Base-by-base conservation (phyloP, 2,113 vertebrate genomes). In the Micronycteris hirsuta region DNA sequence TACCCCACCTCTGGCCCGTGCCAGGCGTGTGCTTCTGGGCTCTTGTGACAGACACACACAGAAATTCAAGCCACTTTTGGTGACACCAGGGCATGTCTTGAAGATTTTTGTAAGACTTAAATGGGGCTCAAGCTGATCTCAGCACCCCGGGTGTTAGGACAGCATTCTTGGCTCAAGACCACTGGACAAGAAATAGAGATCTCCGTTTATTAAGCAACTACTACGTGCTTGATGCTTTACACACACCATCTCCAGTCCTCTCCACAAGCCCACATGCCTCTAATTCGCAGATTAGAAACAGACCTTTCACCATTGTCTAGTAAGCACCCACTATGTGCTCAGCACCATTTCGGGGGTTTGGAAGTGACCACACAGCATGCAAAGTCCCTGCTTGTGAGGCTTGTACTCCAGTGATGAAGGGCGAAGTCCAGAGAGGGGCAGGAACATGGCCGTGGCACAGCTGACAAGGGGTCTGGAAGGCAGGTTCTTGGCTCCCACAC, bases 71-170 rank as follows among this genome's bases (percentile, higher is more conserved):
- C 8, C 14, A 1, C 20, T 73, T 49, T 28, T 22, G 38, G 28
- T 31, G 90, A 91, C 3, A 36, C 36, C 28, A 67, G 73, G 63
- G 61, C 19, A 13, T 10, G 26, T 54, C 92, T 84, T 74, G 43
- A 80, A 74, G 67, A 47, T 26, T 78, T 93, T 0, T 96, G 26
- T n/a, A 68, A 52, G 71, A 63, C 81, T 95, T 38, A 85, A 80
- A 76, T 2, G 10, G 19, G 58, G 38, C 54, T 87, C 67, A 54
- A 89, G 47, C 33, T 56, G 77, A 56, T 65, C n/a, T 56, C 1
- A 0, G 49, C 26, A 41, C 31, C 2, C 16, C 16, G 1, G 36
- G 31, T 19, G 45, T 24, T 36, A 86, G 47, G 63, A 83, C 10
- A 10, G 41, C 49, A 92, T 20, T 61, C 58, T 2, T 0, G 38